Evolutionary conservation across 2,888 invertebrate species (phyloP).

Genomic region (Coenonympha arcania): DNA sequence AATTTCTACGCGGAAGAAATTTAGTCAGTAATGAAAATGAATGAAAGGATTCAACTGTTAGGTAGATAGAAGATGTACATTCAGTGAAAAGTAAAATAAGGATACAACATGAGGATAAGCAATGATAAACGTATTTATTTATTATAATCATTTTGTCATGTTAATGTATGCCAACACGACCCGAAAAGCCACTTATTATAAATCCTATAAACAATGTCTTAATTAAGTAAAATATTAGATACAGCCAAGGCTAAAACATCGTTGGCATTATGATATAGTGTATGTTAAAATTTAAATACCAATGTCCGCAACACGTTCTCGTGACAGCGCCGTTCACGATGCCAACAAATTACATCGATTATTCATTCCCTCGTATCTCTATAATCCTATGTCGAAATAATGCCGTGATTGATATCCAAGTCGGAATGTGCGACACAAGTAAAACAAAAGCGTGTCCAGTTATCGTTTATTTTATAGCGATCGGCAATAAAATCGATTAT

Average conservation of each 20-base stretch:
- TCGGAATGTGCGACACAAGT: constrained; percentile 46
- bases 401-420: constrained; percentile 51
- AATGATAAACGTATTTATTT: constrained; percentile 1
- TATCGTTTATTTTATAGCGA: constrained; percentile 54
- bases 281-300: constrained; percentile 3
- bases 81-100: not conserved
- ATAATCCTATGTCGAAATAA: constrained; percentile 46
- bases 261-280: not conserved
- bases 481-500: constrained; percentile 65
- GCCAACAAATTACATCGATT: constrained; percentile 41
- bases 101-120: not conserved
- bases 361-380: constrained; percentile 37
- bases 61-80: no score
- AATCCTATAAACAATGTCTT: not conserved
- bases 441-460: constrained; percentile 44
- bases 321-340: constrained; percentile 4
- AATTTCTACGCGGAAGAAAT: no score
- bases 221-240: constrained; percentile 7
- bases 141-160: constrained; percentile 6
- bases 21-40: no score
- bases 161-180: constrained; percentile 1
- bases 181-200: not conserved
- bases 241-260: not conserved
- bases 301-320: constrained; percentile 1
- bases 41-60: no score